These are phyloP conservation scores for Ahaetulla prasina DNA, from an alignment of 2,113 vertebrate species.

Conservation along the genomic window DNA sequence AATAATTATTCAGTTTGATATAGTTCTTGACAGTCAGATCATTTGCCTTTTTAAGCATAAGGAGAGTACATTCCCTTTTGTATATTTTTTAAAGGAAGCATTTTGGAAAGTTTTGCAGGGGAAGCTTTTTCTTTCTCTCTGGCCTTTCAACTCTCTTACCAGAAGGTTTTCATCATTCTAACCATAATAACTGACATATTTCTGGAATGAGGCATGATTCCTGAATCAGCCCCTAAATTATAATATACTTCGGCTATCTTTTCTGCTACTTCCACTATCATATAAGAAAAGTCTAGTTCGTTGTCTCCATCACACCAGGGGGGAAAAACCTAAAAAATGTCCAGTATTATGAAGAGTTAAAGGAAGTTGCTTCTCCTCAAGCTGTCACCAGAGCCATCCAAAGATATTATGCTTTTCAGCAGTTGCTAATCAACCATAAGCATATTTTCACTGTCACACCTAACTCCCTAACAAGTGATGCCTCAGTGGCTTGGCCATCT, in stretches of 20 bases:
- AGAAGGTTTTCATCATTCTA: constrained; percentile 44
- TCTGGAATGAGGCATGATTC: constrained; percentile 27
- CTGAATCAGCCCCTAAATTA: constrained; percentile 37
- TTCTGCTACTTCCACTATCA: neutral
- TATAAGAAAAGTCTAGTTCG: neutral
- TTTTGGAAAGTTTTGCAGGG: neutral
- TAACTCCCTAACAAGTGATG: neutral
- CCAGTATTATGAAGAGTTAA: neutral
- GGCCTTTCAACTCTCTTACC: constrained; percentile 20
- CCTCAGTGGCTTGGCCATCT: neutral
- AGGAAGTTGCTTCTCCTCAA: constrained; percentile 15
- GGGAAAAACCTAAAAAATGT: neutral
- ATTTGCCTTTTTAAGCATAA: constrained; percentile 15
- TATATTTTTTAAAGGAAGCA: constrained; percentile 16
- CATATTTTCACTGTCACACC: neutral
- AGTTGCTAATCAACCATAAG: neutral
- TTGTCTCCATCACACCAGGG: neutral
- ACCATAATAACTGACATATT: constrained; percentile 33
- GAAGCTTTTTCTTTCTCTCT: neutral
- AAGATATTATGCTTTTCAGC: neutral
- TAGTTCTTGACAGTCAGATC: neutral
- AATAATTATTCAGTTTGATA: constrained; percentile 36
- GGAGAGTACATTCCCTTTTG: neutral
- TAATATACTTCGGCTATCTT: constrained; percentile 33
- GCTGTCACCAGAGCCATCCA: constrained; percentile 11